Percentiles rank a stretch among this genome's conserved stretches.
phyloP scores from a whole-genome alignment of 2,888 invertebrate genomes.

The Suillia variegata region DNA sequence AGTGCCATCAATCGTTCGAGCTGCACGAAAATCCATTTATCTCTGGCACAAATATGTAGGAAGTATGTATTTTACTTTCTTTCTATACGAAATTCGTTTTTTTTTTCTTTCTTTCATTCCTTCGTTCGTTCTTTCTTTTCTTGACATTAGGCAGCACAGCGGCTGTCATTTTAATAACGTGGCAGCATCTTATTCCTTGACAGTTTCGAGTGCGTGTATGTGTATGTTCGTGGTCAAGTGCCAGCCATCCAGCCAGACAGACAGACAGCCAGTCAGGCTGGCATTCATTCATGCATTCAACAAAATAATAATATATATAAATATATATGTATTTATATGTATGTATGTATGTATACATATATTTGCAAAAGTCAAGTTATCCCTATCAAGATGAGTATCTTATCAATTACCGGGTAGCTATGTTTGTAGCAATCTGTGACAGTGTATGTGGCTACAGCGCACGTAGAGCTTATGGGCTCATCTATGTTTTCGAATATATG shows the following conservation, averaged over 20 bases:
- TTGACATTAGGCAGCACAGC: no score
- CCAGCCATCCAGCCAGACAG: not conserved
- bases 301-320: constrained; percentile 1
- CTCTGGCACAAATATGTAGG: not conserved
- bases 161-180: constrained; percentile 19
- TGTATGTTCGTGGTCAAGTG: not conserved
- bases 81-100: no score
- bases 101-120: no score
- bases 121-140: no score
- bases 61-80: not conserved
- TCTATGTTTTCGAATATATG: no score
- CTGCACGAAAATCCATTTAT: constrained; percentile 15
- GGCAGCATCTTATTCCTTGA: constrained; percentile 3
- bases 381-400: constrained; percentile 25
- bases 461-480: no score
- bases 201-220: not conserved
- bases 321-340: no score
- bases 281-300: no score
- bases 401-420: constrained; percentile 40
- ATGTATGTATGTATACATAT: not conserved
- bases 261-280: no score
- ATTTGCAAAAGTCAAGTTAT: not conserved
- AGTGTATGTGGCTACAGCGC: not conserved
- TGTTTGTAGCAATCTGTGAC: no score
- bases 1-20: constrained; percentile 45